Conservation (phyloP, 2,113 vertebrate species). For the Pithys albifrons region DNA sequence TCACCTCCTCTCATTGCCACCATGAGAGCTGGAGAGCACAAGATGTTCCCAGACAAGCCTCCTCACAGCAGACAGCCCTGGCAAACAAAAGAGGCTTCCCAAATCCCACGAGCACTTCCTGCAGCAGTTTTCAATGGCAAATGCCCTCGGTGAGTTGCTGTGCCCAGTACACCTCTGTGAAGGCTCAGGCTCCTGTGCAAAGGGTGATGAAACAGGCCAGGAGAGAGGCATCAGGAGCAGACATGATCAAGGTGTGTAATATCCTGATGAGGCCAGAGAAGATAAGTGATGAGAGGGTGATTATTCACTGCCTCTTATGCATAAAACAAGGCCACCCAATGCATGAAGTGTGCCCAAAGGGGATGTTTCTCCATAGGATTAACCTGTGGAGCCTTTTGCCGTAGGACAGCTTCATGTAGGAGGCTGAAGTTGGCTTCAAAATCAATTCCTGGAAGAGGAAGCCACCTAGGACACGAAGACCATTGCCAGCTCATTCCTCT, state of each 20-base stretch:
- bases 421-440: neutral
- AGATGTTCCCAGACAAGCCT: neutral
- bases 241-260: fast-evolving
- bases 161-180: neutral
- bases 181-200: neutral
- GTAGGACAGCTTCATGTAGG: fast-evolving
- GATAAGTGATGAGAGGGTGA: neutral
- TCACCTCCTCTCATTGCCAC: neutral
- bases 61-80: fast-evolving
- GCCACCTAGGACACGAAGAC: neutral
- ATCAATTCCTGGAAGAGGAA: neutral
- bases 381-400: neutral
- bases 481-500: fast-evolving
- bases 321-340: neutral
- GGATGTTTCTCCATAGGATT: neutral
- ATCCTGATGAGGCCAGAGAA: neutral
- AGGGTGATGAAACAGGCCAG: neutral
- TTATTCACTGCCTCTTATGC: neutral
- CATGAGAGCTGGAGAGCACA: neutral
- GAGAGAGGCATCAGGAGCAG: neutral
- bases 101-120: neutral
- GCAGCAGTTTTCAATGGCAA: neutral
- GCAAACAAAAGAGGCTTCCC: neutral
- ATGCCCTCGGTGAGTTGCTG: fast-evolving
- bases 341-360: neutral